A percentile compares a stretch with the other conserved stretches of the same genome.
Evolutionary conservation across 2,797 vertebrate genomes (phyloP).

Genomic region (Clarias platycephalus): DNA sequence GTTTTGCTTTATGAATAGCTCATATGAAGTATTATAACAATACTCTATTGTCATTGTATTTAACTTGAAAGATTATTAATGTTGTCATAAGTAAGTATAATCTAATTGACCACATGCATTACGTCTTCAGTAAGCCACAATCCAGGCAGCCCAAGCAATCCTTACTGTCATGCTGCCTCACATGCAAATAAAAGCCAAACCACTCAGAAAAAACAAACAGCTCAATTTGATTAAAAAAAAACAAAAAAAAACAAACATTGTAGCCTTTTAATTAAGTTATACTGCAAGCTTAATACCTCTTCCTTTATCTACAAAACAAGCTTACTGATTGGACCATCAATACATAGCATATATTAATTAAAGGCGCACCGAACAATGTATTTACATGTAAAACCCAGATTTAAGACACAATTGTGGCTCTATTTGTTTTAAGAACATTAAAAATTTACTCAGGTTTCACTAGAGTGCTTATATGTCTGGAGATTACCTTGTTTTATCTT

Average conservation of each 20-base stretch:
- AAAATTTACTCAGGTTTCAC: not conserved
- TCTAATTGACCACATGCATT: not conserved
- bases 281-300: not conserved
- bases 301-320: not conserved
- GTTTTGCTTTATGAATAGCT: not conserved
- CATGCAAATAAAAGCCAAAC: not conserved
- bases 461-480: not conserved
- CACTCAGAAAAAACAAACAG: not conserved
- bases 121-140: not conserved
- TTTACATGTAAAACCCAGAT: not conserved
- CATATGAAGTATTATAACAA: not conserved
- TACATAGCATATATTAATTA: not conserved
- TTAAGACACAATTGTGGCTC: not conserved
- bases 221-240: not conserved
- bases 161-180: slow-evolving; percentile 3
- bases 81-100: not conserved
- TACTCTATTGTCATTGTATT: not conserved
- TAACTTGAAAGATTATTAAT: not conserved
- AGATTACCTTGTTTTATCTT: not conserved
- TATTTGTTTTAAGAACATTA: not conserved
- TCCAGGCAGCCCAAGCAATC: not conserved
- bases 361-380: too few species aligned
- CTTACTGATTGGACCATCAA: not conserved
- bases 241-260: too few species aligned
- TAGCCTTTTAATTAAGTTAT: not conserved